A percentile compares a stretch with the other conserved stretches of the same genome.
Evolutionary conservation across 2,797 vertebrate species (phyloP).

Genomic region (Falco novaeseelandiae): DNA sequence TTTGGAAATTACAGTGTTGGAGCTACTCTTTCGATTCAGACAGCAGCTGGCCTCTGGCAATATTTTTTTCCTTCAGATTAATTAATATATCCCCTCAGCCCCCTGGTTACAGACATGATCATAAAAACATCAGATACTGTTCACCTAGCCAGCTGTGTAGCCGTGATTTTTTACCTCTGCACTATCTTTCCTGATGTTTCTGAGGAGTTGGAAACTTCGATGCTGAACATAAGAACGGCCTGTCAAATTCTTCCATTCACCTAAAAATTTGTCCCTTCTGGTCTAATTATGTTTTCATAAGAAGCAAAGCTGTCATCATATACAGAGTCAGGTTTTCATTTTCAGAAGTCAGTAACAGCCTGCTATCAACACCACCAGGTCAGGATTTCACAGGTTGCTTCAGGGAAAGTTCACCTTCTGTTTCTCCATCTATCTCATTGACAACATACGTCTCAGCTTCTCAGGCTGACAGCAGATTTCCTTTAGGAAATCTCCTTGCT

Average conservation of each 20-base stretch:
- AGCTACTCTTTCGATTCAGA: constrained; percentile 29
- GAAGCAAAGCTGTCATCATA: neutral
- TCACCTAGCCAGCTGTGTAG: neutral
- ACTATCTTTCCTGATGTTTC: neutral
- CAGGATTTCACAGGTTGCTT: neutral
- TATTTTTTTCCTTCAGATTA: constrained; percentile 37
- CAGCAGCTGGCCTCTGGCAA: constrained; percentile 31
- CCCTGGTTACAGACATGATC: neutral
- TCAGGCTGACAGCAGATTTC: neutral
- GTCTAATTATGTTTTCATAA: neutral
- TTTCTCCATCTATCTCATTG: neutral
- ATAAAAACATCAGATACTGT: neutral
- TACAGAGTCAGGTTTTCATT: neutral
- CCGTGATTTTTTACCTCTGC: neutral
- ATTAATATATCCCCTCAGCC: constrained; percentile 31
- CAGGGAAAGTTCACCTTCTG: neutral
- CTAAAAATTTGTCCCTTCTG: neutral
- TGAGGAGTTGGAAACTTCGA: neutral
- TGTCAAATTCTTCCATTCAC: neutral
- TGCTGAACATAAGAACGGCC: neutral
- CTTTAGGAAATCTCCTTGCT: neutral
- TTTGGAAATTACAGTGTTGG: constrained; percentile 16
- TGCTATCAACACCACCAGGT: neutral
- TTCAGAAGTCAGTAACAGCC: neutral
- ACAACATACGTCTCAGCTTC: neutral